Base-by-base conservation (phyloP, 1,140 invertebrate species). In the Pseudomyrmex flavicornis region DNA sequence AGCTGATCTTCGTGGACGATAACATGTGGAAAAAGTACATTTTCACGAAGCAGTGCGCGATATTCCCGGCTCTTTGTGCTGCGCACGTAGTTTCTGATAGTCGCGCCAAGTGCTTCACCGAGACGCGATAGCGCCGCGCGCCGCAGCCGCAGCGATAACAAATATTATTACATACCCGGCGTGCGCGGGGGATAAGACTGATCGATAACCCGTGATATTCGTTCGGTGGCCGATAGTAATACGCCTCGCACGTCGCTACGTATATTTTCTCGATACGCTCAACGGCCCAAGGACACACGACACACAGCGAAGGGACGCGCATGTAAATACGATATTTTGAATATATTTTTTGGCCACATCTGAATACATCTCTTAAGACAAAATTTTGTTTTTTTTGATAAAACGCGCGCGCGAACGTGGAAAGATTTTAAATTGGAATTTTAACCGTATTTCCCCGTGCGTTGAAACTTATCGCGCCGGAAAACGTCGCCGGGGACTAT, bases 11-110 rank as follows among this genome's bases (percentile, higher is more conserved):
- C 15, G 66, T n/a, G 44, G 56, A 72, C 56, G 76, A 80, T 80
- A 80, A 59, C 76, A 50, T 17, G 54, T 72, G 76, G 76, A 80
- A 80, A 80, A 72, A 80, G 76, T 72, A 80, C 76, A 80, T 80
- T 80, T 35, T 80, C 35, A 44, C 61, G 50, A 79, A 69, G 76
- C 65, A 70, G 17, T 35, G 76, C 66, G 76, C 54, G 35, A 35
- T 72, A 80, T 72, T 59, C 76, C 7, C 12, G 9, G 20, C 54
- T 56, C 13, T 80, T 80, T 80, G 68, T 80, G 66, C 65, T n/a
- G 54, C 9, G 76, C 65, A 72, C 66, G 68, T 72, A 80, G 66
- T 70, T 59, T 65, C 56, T 80, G 76, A 80, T 80, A 80, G 66
- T 59, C 76, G 76, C 65, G 76, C 65, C 66, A 70, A 80, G 76